A percentile compares a stretch with the other conserved stretches of the same genome.
phyloP scores from a whole-genome alignment of 2,113 vertebrate species.

The Tragelaphus strepsiceros region DNA sequence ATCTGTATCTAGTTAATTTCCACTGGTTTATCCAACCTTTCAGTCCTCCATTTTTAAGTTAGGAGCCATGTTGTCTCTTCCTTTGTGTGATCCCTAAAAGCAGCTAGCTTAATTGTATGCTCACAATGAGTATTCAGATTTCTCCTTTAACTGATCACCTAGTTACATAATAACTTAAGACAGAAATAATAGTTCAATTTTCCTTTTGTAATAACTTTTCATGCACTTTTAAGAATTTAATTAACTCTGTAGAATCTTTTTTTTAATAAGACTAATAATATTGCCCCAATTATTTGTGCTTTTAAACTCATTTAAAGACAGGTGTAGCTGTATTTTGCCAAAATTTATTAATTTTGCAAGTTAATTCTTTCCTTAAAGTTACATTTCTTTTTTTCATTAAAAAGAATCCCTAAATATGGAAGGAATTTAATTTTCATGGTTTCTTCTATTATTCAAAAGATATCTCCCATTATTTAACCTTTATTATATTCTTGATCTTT shows the following conservation, averaged over 20 bases:
- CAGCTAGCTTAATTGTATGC: neutral
- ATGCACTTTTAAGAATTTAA: neutral
- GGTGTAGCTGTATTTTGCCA: neutral
- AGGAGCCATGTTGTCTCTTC: neutral
- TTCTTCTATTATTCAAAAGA: neutral
- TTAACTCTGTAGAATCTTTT: neutral
- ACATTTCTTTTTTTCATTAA: neutral
- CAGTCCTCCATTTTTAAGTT: neutral
- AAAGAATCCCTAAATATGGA: neutral
- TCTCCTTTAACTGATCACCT: neutral
- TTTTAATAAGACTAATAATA: neutral
- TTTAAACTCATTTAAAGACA: neutral
- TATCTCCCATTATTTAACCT: neutral
- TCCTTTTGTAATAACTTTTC: neutral
- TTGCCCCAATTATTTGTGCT: neutral
- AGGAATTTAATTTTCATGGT: neutral
- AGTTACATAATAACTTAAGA: neutral
- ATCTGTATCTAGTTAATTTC: neutral
- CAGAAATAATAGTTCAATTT: neutral
- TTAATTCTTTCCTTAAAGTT: neutral
- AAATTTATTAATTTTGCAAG: neutral
- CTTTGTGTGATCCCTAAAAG: neutral
- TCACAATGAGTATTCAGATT: neutral
- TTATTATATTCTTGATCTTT: constrained; percentile 33
- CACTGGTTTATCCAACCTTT: neutral